Base-by-base conservation (phyloP, 2,888 invertebrate species). In the Temnothorax ravouxi region DNA sequence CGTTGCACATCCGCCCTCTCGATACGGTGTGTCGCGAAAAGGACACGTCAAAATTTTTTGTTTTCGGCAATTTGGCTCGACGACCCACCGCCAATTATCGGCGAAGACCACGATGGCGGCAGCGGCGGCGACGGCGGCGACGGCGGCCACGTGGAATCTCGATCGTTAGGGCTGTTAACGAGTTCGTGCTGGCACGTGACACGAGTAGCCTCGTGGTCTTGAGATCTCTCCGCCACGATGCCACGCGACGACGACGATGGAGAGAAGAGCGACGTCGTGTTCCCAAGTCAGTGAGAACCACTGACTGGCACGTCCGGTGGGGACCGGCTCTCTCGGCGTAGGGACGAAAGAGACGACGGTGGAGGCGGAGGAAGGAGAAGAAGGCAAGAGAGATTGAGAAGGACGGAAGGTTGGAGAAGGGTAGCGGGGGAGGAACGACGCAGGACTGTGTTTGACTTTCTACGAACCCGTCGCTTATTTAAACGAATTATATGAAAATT, bases 101-200 rank as follows among this genome's bases (percentile, higher is more conserved):
- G 90, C 88, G 89, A 91, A 71, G 91, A 92, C 92, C 91, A 89
- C 91, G 91, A 84, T 86, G 90, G 29, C 74, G 29, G 21, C 25
- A n/a, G 41, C n/a, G 25, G 66, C 54, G 44, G 34, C 54, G 69
- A 25, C n/a, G 25, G 66, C 54, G 44, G 34, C 54, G 69, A 25
- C 92, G 91, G 85, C 88, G 90, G 92, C 92, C 91, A 92, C 92
- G 93, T 91, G 93, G 93, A 93, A 92, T 92, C 91, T 88, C 89
- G 93, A 91, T 93, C 92, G 93, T 93, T 93, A 93, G 93, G 93
- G 92, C 90, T 88, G 93, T 93, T 93, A 93, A 93, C 92, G 93
- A 93, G 93, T 93, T 91, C 89, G 90, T 79, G 71, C 91, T 87
- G 93, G 93, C 93, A 93, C 93, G 93, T 93, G 93, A 93, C 92